phyloP scores from a whole-genome alignment of 2,888 invertebrate genomes.

The Heliconius charithonia region DNA sequence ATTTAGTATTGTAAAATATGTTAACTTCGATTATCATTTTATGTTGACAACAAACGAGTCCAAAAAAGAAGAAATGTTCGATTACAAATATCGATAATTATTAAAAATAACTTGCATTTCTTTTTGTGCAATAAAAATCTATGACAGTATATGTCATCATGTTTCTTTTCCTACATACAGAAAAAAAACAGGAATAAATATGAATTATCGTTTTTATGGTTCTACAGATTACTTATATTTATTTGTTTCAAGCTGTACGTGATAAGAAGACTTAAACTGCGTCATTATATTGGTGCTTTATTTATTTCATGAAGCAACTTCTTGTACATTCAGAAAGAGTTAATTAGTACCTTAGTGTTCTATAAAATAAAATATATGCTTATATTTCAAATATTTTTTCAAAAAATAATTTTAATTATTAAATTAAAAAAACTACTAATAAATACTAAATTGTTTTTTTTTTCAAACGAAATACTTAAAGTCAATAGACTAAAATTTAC shows the following conservation, averaged over 20 bases:
- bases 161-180: not conserved
- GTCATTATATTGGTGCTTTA: constrained; percentile 4
- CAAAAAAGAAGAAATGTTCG: not conserved
- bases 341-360: not conserved
- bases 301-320: not conserved
- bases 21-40: not conserved
- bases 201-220: not conserved
- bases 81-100: not conserved
- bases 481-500: not conserved
- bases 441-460: not conserved
- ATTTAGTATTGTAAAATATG: not conserved
- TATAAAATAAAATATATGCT: constrained; percentile 1
- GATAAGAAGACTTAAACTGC: constrained; percentile 7
- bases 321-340: not conserved
- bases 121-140: not conserved
- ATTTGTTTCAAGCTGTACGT: not conserved
- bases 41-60: not conserved
- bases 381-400: not conserved
- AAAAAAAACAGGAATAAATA: not conserved
- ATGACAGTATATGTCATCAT: too few relatives aligned
- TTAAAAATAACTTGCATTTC: not conserved
- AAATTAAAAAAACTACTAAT: too few relatives aligned
- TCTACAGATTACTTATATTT: not conserved
- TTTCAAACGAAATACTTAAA: not conserved
- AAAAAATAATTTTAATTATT: too few relatives aligned